A percentile compares a stretch with the other conserved stretches of the same genome.
phyloP scores from a whole-genome alignment of 2,797 vertebrate species.

The Staurois parvus region DNA sequence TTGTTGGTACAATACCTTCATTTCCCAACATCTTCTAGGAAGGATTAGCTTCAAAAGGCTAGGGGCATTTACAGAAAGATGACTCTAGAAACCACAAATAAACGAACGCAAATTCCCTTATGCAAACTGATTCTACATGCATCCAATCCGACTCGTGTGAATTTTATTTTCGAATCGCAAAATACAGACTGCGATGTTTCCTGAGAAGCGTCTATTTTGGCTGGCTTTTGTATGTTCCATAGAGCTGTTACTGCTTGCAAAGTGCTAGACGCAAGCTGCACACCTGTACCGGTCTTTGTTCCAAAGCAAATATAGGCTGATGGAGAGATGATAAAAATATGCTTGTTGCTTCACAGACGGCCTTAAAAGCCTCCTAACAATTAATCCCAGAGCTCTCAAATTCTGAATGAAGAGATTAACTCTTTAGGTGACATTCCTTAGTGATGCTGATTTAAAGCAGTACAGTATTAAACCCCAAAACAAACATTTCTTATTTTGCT shows the following conservation, averaged over 20 bases:
- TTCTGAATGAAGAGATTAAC: conserved; percentile 8
- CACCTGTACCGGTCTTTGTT: conserved; percentile 35
- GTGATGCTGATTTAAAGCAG: background rate
- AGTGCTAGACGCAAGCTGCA: background rate
- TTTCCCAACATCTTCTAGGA: background rate
- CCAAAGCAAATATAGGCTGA: conserved; percentile 43
- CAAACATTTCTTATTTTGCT: no score
- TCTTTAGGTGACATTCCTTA: background rate
- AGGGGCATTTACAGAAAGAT: no score
- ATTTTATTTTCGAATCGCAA: conserved; percentile 15
- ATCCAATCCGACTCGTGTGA: background rate
- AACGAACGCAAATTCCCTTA: background rate
- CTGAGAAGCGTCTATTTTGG: background rate
- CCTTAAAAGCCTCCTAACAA: conserved; percentile 5
- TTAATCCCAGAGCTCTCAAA: conserved; percentile 28
- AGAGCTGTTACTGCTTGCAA: conserved; percentile 22
- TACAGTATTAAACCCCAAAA: background rate
- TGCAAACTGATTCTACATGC: background rate
- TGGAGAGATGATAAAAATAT: conserved; percentile 23
- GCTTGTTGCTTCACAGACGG: conserved; percentile 16
- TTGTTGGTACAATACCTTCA: background rate
- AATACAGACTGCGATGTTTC: background rate
- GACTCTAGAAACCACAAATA: background rate
- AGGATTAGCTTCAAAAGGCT: background rate
- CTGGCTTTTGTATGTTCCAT: conserved; percentile 17